phyloP scores from a whole-genome alignment of 2,113 vertebrate species.

The western clawed frog (Xenopus tropicalis) region DNA sequence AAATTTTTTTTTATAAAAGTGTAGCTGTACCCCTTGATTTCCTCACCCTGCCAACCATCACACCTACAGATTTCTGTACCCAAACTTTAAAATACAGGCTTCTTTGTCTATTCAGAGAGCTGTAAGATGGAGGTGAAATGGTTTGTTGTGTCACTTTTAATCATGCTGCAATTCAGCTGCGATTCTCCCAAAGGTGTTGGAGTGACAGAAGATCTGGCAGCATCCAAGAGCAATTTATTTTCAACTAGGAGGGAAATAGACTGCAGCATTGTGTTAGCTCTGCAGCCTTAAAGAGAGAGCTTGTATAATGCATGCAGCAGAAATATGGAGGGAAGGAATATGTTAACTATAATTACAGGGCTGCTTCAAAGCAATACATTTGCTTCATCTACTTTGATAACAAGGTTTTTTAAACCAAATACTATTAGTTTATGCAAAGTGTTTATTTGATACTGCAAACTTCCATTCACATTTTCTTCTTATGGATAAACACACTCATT shows the following conservation, averaged over 20 bases:
- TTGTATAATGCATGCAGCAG: background rate
- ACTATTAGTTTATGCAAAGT: too few species aligned
- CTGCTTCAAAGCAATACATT: too few species aligned
- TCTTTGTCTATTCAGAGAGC: constrained; percentile 10
- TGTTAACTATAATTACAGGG: background rate
- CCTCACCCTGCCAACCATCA: background rate
- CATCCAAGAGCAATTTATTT: constrained; percentile 39
- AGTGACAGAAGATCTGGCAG: constrained; percentile 26
- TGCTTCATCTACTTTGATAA: too few species aligned
- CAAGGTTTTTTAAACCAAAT: too few species aligned
- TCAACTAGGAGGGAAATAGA: constrained; percentile 23
- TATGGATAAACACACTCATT: too few species aligned
- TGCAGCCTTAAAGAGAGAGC: background rate
- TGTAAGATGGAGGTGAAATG: background rate
- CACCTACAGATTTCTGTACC: background rate
- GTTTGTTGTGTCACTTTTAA: constrained; percentile 33
- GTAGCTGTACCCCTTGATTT: background rate
- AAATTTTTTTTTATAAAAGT: too few species aligned
- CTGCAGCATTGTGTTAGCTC: constrained; percentile 21
- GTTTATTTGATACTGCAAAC: too few species aligned
- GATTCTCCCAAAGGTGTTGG: constrained; percentile 26
- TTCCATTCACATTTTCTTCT: too few species aligned
- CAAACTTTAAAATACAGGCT: background rate
- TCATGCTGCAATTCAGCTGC: constrained; percentile 23
- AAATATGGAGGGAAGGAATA: background rate